These are phyloP conservation scores for Lithobates sylvaticus DNA, from an alignment of 2,797 vertebrate species.

Conservation along the genomic window DNA sequence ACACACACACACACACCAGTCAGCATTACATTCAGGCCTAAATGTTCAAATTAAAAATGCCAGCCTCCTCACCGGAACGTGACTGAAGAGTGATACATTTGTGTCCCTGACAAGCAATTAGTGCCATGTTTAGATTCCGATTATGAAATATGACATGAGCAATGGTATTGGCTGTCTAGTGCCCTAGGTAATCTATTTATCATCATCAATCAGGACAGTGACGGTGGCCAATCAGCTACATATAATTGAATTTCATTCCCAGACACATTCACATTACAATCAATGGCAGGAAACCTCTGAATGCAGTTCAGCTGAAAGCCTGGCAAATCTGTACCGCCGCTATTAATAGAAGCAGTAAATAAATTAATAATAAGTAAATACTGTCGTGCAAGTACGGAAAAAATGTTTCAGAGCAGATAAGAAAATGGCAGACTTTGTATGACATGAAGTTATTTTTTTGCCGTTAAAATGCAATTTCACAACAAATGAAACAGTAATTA, in stretches of 20 bases:
- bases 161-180: constrained; percentile 2
- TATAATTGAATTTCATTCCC: constrained; percentile 18
- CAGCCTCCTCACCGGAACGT: background rate
- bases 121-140: constrained; percentile 2
- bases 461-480: background rate
- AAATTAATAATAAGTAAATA: background rate
- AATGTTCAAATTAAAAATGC: background rate
- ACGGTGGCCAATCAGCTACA: constrained; percentile 25
- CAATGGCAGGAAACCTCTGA: constrained; percentile 22
- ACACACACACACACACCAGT: too few species aligned
- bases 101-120: background rate
- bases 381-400: background rate
- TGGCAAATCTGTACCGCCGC: background rate
- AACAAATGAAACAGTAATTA: background rate
- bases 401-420: background rate
- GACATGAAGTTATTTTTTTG: too few species aligned
- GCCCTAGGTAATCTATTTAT: constrained; percentile 16
- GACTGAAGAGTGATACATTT: constrained; percentile 6
- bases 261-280: constrained; percentile 23
- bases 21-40: background rate
- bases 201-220: constrained; percentile 27
- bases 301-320: constrained; percentile 1
- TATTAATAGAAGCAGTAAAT: background rate
- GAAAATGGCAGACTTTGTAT: background rate
- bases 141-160: constrained; percentile 32